These are phyloP conservation scores for Otolemur crassicaudatus DNA, from an alignment of 2,797 vertebrate genomes.

Conservation along the genomic window DNA sequence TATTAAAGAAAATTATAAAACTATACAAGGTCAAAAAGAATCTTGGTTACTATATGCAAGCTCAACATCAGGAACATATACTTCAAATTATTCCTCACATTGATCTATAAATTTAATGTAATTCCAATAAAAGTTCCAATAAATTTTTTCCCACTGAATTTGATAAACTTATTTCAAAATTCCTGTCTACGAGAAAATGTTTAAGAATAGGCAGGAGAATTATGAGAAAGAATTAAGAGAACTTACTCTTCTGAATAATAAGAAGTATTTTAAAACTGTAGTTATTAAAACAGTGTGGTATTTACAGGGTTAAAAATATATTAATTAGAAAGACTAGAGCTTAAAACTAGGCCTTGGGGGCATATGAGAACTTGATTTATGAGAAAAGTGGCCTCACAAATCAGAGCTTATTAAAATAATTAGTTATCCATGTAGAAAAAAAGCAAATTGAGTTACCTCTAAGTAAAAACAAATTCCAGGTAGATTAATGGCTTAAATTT, in stretches of 20 bases:
- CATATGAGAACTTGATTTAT: conserved; percentile 25
- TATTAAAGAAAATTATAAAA: conserved; percentile 24
- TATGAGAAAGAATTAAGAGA: neutral
- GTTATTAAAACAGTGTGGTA: neutral
- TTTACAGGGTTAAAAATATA: conserved; percentile 42
- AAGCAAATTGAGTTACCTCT: neutral
- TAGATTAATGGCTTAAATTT: conserved; percentile 34
- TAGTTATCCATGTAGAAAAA: conserved; percentile 21
- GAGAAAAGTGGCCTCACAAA: neutral
- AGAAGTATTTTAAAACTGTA: conserved; percentile 14
- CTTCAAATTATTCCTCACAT: neutral
- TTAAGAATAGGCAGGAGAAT: neutral
- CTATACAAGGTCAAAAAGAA: neutral
- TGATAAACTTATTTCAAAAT: conserved; percentile 22
- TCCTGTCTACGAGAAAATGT: neutral
- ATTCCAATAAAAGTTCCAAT: neutral
- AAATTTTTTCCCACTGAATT: conserved; percentile 32
- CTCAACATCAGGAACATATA: neutral
- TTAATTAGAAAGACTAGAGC: conserved; percentile 36
- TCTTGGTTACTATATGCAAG: neutral
- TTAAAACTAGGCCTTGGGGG: neutral
- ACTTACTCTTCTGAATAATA: neutral
- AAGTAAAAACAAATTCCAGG: conserved; percentile 23
- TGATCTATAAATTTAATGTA: conserved; percentile 1
- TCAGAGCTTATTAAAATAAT: conserved; percentile 37